phyloP scores from a whole-genome alignment of 2,888 invertebrate genomes.

The Aricia artaxerxes region DNA sequence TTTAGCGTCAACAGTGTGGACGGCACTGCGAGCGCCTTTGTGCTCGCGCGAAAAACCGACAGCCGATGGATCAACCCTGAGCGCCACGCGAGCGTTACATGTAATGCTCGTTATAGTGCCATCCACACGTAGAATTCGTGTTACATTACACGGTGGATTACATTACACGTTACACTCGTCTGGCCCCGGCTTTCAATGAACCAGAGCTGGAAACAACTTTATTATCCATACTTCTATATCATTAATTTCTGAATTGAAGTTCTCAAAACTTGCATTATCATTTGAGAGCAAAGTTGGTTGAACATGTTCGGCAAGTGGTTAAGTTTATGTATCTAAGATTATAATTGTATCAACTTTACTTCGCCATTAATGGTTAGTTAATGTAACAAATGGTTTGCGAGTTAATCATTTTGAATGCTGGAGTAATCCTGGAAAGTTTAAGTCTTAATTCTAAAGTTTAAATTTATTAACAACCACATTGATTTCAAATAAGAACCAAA shows the following conservation, averaged over 20 bases:
- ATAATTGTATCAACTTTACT: neutral
- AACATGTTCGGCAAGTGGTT: neutral
- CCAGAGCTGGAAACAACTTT: neutral
- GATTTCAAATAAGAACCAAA: neutral
- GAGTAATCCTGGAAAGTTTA: neutral
- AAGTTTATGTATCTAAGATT: conserved; percentile 6
- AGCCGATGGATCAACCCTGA: too few species aligned
- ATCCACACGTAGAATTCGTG: too few species aligned
- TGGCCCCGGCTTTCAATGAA: too few species aligned
- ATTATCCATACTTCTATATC: conserved; percentile 10
- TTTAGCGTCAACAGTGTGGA: too few species aligned
- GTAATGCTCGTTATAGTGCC: too few species aligned
- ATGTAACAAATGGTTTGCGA: conserved; percentile 2
- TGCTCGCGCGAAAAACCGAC: too few species aligned
- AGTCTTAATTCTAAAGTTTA: neutral
- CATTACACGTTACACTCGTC: too few species aligned
- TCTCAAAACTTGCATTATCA: conserved; percentile 19
- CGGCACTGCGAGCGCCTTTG: too few species aligned
- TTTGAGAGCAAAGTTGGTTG: neutral
- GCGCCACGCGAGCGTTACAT: too few species aligned
- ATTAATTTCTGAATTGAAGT: conserved; percentile 23
- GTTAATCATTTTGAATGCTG: neutral
- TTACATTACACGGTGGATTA: too few species aligned
- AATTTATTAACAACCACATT: neutral
- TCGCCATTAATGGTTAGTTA: neutral